These are phyloP conservation scores for Suncus etruscus DNA, from an alignment of 2,113 vertebrate genomes.

Conservation along the genomic window DNA sequence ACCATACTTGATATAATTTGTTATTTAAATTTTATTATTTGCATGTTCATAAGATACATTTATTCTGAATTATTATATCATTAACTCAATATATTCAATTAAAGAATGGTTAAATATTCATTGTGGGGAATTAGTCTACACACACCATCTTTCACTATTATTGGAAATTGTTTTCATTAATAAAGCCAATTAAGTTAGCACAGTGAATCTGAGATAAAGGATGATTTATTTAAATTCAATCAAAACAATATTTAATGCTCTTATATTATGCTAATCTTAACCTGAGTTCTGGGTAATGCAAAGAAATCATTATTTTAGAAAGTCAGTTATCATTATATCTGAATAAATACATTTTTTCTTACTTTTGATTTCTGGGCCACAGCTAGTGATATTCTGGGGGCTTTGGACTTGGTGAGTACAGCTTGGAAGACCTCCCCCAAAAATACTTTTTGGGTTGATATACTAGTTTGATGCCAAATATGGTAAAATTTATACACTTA, in stretches of 20 bases:
- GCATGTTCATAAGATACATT: constrained; percentile 58
- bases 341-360: too few species aligned
- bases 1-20: constrained; percentile 23
- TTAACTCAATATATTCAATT: constrained; percentile 73
- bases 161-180: constrained; percentile 68
- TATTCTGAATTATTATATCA: constrained; percentile 54
- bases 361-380: too few species aligned
- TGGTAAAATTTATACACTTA: too few species aligned
- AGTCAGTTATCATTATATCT: neutral
- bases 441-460: too few species aligned
- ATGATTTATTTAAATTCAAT: constrained; percentile 63
- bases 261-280: constrained; percentile 58
- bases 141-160: constrained; percentile 64
- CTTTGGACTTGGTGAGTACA: too few species aligned
- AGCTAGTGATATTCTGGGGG: too few species aligned
- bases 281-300: neutral
- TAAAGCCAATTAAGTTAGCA: constrained; percentile 67
- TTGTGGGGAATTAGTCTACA: constrained; percentile 50
- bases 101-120: constrained; percentile 70
- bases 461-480: too few species aligned
- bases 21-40: constrained; percentile 57
- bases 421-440: too few species aligned
- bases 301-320: constrained; percentile 18
- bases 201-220: constrained; percentile 50
- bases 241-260: constrained; percentile 12